Conservation (phyloP, 2,797 vertebrate species). For the Cheirogaleus major region DNA sequence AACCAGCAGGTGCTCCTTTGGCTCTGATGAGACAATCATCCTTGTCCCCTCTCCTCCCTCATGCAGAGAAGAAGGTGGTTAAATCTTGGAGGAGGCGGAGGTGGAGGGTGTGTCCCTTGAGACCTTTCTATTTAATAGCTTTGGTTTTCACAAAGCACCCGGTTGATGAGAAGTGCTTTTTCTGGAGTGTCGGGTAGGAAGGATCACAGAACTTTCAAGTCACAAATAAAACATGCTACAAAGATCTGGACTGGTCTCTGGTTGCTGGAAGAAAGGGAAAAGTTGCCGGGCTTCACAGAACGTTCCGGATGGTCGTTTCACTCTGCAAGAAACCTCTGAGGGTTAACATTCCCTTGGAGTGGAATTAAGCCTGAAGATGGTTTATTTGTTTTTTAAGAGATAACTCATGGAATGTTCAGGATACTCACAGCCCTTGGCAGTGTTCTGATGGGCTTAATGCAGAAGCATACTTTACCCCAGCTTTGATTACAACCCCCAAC, state of each 20-base stretch:
- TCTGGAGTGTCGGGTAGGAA: background rate
- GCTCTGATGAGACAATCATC: background rate
- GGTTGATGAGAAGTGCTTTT: background rate
- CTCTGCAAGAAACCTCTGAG: background rate
- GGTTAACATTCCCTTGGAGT: background rate
- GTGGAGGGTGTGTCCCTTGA: background rate
- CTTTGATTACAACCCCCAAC: conserved; percentile 52
- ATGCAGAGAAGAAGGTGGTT: background rate
- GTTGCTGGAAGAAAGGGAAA: background rate
- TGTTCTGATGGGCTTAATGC: conserved; percentile 66
- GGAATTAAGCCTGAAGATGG: background rate
- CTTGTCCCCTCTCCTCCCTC: background rate
- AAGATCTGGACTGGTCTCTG: background rate
- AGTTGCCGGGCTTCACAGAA: background rate
- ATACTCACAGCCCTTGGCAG: conserved; percentile 65
- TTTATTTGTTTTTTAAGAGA: background rate
- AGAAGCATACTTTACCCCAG: conserved; percentile 43
- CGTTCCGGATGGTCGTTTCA: background rate
- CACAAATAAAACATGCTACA: background rate
- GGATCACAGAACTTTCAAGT: background rate
- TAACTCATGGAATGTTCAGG: background rate
- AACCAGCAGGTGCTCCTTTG: background rate
- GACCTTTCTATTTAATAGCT: background rate
- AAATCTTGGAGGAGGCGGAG: background rate
- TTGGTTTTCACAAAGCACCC: background rate